Evolutionary conservation across 2,797 vertebrate species (phyloP).

Genomic region (Catharus ustulatus): DNA sequence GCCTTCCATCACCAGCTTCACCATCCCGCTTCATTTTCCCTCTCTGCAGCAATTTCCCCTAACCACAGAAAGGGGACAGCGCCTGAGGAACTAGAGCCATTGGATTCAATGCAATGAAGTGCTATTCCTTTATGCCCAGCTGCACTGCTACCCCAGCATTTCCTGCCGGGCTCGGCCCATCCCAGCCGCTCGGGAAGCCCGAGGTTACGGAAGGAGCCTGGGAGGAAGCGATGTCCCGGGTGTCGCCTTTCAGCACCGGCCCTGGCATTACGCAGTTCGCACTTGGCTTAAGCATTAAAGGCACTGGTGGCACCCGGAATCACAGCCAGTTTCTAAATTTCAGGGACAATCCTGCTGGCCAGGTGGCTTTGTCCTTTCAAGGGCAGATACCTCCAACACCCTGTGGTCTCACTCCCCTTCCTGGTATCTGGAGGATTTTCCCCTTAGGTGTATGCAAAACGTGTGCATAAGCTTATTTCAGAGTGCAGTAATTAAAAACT

Average conservation of each 20-base stretch:
- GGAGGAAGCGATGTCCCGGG: background rate
- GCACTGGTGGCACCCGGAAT: constrained; percentile 8
- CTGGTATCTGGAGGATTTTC: background rate
- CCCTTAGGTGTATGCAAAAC: fast-evolving
- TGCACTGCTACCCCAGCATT: background rate
- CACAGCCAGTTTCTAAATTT: constrained; percentile 7
- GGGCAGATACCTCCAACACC: background rate
- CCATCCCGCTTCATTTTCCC: background rate
- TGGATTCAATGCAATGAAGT: background rate
- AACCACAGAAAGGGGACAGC: fast-evolving
- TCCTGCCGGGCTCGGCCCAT: background rate
- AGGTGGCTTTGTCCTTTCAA: background rate
- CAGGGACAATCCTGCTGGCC: background rate
- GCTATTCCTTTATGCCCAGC: background rate
- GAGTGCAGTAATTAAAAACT: background rate
- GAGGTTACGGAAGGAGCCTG: background rate
- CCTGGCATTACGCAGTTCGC: background rate
- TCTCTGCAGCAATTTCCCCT: background rate
- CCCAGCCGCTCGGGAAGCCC: background rate
- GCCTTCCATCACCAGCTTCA: background rate
- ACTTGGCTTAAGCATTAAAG: constrained; percentile 20
- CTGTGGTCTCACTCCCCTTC: fast-evolving
- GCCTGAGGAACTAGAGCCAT: background rate
- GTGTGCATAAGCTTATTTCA: background rate
- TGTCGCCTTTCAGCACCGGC: background rate